Base-by-base conservation (phyloP, 2,113 vertebrate species). In the Mastomys coucha region DNA sequence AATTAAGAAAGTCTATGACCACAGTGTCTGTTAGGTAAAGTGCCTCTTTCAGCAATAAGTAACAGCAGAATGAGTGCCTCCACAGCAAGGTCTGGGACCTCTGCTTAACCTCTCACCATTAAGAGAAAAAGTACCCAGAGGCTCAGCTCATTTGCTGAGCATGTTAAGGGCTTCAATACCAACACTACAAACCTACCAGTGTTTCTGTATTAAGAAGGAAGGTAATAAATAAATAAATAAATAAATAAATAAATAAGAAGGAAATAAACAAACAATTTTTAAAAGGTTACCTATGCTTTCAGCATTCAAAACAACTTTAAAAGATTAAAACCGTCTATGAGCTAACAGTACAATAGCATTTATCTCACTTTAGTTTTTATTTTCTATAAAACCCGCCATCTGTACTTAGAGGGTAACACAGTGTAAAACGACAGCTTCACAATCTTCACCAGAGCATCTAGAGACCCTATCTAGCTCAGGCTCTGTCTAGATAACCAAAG, bases 271-370 rank as follows among this genome's bases (percentile, higher is more conserved):
- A 67, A 65, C n/a, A 33, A 31, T 13, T 80, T 80, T 81, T 36
- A 16, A 31, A 87, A 91, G 93, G 58, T 58, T 85, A 28, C 45
- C 87, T 72, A 17, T 60, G 78, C 20, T 93, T 90, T 85, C 72
- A 80, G 63, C 26, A 89, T 88, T 89, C 45, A 93, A n/a, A 94
- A 56, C 77, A 93, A 17, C 53, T 84, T 60, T 45, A 42, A 84
- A 86, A 91, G 31, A 81, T 33, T 56, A 85, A 78, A 91, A 75
- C 2, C n/a, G 19, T 45, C 70, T 77, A 72, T 95, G 89, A 80
- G 56, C 76, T 53, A 84, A 80, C 7, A 60, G 49, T 56, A 49
- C 26, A 89, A 76, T 80, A 85, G 28, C 14, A 87, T 20, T 87
- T 77, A 3, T 49, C 85, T 94, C 84, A 67, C 20, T 80, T 33